Evolutionary conservation across 2,888 invertebrate species (phyloP).

Genomic region (Capitulum mitella): DNA sequence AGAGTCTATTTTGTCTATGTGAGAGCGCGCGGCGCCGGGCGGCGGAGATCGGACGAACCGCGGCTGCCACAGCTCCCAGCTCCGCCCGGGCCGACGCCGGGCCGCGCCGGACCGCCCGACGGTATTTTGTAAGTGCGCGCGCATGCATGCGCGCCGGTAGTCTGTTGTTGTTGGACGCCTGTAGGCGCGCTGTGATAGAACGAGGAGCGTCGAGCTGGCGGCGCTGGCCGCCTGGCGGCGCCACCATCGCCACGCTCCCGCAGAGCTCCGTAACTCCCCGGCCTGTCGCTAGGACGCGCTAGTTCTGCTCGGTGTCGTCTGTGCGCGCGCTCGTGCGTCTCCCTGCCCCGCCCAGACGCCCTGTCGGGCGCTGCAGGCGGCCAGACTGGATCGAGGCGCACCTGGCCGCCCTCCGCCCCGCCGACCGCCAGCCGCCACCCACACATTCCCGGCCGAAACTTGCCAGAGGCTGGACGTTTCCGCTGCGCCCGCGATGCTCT

Average conservation of each 20-base stretch:
- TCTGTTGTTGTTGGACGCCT: not conserved
- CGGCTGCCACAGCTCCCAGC: too few relatives aligned
- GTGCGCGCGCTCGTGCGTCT: not conserved
- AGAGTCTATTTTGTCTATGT: slow-evolving; percentile 16
- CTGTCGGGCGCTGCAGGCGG: not conserved
- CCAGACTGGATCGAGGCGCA: not conserved
- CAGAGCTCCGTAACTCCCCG: not conserved
- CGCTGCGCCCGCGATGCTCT: not conserved
- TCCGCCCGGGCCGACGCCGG: not conserved
- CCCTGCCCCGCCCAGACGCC: not conserved
- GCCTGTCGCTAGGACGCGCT: not conserved
- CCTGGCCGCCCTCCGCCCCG: not conserved
- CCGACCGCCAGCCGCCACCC: too few relatives aligned
- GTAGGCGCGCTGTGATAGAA: slow-evolving; percentile 3
- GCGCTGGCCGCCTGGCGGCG: not conserved
- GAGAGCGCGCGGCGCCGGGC: not conserved
- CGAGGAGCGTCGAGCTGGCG: not conserved
- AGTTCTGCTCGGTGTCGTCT: slow-evolving; percentile 14
- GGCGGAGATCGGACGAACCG: too few relatives aligned
- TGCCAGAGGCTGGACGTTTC: not conserved
- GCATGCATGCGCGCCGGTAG: not conserved
- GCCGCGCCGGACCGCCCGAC: not conserved
- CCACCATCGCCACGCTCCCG: not conserved
- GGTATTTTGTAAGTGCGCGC: not conserved
- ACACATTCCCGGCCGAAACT: not conserved